A percentile compares a stretch with the other conserved stretches of the same genome.
phyloP scores from a whole-genome alignment of 1,140 invertebrate genomes.

The Phenacoccus solenopsis region DNA sequence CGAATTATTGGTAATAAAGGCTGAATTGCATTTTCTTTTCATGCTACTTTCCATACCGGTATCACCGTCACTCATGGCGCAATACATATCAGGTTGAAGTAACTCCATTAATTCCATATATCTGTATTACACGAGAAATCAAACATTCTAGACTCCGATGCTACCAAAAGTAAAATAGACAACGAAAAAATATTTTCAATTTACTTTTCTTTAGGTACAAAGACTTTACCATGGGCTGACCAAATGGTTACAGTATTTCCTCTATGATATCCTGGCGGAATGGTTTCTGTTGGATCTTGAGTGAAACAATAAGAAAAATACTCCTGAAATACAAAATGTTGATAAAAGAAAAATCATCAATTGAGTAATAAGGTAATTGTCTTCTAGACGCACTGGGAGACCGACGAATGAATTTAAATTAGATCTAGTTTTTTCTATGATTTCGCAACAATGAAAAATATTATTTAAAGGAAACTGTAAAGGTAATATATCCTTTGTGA shows the following conservation, averaged over 20 bases:
- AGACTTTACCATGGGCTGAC: not conserved
- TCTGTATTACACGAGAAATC: conserved; percentile 28
- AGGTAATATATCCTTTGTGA: conserved; percentile 37
- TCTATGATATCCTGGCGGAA: conserved; percentile 41
- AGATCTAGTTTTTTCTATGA: conserved; percentile 37
- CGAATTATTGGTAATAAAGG: not conserved
- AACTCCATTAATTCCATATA: conserved; percentile 64
- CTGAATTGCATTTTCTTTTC: not conserved
- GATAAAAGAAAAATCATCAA: conserved; percentile 15
- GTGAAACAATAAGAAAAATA: conserved; percentile 45
- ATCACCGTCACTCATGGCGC: conserved; percentile 66
- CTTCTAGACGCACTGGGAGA: conserved; percentile 34
- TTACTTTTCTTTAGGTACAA: not conserved
- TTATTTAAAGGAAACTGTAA: conserved; percentile 44
- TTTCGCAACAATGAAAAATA: conserved; percentile 40
- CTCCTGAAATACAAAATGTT: conserved; percentile 36
- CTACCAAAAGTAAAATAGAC: too few species aligned
- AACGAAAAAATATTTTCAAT: not conserved
- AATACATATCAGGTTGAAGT: conserved; percentile 64
- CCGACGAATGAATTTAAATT: conserved; percentile 44
- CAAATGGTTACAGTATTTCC: conserved; percentile 27
- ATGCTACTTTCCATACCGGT: conserved; percentile 42
- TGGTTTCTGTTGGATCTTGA: conserved; percentile 48
- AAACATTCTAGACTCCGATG: too few species aligned
- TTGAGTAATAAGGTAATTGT: conserved; percentile 20